Evolutionary conservation across 2,113 vertebrate species (phyloP).

Genomic region (Prunella himalayana): DNA sequence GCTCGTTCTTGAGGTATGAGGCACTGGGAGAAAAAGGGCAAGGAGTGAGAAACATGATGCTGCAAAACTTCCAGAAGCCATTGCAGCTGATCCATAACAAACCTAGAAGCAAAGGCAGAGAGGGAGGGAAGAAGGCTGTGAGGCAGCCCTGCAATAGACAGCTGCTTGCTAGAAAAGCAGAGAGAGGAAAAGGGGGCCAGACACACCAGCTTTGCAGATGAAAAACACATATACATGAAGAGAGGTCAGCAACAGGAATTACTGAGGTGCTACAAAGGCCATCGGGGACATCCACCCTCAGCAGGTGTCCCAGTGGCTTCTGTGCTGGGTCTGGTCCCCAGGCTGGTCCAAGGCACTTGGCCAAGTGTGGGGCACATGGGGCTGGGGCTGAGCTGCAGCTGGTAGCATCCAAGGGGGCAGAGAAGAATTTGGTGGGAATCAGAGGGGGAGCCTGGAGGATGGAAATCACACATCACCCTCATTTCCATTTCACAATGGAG

Average conservation of each 20-base stretch:
- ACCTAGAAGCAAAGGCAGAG: neutral
- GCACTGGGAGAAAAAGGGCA: neutral
- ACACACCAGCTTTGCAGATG: neutral
- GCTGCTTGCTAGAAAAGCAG: neutral
- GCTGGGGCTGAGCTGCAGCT: neutral
- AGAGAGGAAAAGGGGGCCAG: neutral
- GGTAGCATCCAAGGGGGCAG: neutral
- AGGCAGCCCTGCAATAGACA: neutral
- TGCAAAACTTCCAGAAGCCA: neutral
- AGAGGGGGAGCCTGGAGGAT: neutral
- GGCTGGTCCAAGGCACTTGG: neutral
- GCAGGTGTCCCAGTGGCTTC: neutral
- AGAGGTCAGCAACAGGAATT: neutral
- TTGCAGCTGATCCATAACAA: neutral
- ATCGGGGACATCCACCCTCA: accelerated
- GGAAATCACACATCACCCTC: neutral
- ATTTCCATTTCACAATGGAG: neutral
- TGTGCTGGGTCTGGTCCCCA: neutral
- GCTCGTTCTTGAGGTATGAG: neutral
- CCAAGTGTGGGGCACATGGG: accelerated
- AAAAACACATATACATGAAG: accelerated
- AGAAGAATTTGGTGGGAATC: neutral
- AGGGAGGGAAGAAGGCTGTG: neutral
- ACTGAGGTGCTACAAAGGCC: neutral
- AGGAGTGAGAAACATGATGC: neutral